These are phyloP conservation scores for Drosophila murphyi DNA, from an alignment of 1,140 invertebrate genomes.

Conservation along the genomic window DNA sequence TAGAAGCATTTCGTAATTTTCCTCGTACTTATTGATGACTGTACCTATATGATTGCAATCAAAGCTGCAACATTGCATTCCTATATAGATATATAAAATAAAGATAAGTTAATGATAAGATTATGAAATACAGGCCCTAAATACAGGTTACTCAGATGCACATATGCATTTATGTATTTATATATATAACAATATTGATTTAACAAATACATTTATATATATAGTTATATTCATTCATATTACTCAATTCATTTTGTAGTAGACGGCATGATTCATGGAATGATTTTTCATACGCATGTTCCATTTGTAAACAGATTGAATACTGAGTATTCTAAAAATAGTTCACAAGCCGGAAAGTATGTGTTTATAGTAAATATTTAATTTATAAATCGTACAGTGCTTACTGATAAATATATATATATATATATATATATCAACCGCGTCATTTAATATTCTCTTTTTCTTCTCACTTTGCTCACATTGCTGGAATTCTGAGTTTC, in stretches of 20 bases:
- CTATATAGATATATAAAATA: background rate
- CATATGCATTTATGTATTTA: no score
- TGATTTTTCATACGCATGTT: slow-evolving; percentile 9
- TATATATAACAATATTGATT: no score
- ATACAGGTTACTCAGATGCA: no score
- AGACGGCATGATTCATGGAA: slow-evolving; percentile 30
- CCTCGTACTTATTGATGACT: slow-evolving; percentile 10
- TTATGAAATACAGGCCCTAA: no score
- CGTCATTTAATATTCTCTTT: no score
- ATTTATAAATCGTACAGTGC: background rate
- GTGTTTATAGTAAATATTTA: slow-evolving; percentile 1
- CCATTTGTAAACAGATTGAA: slow-evolving; percentile 22
- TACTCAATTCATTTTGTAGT: slow-evolving; percentile 8
- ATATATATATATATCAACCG: no score
- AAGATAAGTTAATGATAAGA: no score
- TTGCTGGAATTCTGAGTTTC: background rate
- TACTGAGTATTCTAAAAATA: slow-evolving; percentile 16
- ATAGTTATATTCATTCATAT: background rate
- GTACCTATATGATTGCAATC: background rate
- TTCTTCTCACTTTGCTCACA: no score
- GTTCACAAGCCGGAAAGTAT: background rate
- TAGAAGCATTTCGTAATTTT: background rate
- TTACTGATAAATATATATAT: background rate
- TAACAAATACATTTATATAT: no score
- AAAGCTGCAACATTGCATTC: background rate